phyloP scores from a whole-genome alignment of 2,113 vertebrate genomes.

The Cricetomys ansorgei region DNA sequence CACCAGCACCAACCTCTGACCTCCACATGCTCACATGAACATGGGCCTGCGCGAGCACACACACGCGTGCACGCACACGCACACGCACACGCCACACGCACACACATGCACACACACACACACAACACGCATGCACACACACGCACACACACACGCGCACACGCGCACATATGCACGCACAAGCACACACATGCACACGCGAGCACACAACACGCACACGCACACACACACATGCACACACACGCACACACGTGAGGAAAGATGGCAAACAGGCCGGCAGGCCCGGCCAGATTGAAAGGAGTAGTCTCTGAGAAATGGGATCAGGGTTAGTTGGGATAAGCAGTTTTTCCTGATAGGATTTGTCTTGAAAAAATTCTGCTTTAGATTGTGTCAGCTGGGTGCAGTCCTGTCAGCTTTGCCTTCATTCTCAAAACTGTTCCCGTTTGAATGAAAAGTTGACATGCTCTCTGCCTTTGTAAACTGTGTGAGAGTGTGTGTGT shows the following conservation, averaged over 20 bases:
- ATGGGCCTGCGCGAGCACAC: too few species aligned
- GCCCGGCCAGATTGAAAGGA: not conserved
- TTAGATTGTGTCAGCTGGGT: not conserved
- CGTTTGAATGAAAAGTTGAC: not conserved
- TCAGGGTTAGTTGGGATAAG: not conserved
- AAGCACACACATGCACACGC: too few species aligned
- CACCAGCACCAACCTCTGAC: not conserved
- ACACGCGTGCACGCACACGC: too few species aligned
- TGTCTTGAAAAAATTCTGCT: not conserved
- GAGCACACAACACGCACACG: too few species aligned
- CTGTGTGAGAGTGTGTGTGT: not conserved
- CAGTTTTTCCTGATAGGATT: not conserved
- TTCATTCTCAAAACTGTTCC: not conserved
- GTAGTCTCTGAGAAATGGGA: not conserved
- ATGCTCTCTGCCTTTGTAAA: constrained; percentile 12
- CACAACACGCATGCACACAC: too few species aligned
- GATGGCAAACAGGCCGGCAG: not conserved
- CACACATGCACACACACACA: too few species aligned
- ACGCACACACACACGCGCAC: not conserved
- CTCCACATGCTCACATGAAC: not conserved
- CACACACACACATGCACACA: not conserved
- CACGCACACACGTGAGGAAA: not conserved
- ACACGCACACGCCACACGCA: too few species aligned
- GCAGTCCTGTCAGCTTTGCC: not conserved
- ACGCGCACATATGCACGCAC: not conserved